Evolutionary conservation across 2,113 vertebrate species (phyloP).

Genomic region (Tylochromis polylepis): DNA sequence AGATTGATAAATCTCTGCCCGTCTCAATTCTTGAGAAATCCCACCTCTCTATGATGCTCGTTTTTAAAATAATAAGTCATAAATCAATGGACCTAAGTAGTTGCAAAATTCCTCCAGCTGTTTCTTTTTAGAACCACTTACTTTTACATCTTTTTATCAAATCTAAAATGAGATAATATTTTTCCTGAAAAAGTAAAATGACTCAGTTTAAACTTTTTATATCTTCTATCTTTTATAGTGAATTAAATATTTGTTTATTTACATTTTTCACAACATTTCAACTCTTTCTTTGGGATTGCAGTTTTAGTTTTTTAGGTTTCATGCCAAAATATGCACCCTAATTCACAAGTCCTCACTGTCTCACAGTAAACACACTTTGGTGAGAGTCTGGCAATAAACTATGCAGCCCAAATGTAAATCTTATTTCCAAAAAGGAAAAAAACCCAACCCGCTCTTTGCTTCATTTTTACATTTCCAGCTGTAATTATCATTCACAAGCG

Average conservation of each 20-base stretch:
- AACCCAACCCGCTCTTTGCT: fast-evolving
- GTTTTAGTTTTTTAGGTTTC: background rate
- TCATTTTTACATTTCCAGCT: fast-evolving
- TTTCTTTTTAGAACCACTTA: background rate
- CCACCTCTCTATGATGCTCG: fast-evolving
- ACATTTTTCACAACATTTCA: too few species aligned
- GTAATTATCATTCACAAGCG: background rate
- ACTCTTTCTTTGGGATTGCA: too few species aligned
- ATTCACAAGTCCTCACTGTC: fast-evolving
- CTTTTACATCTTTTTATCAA: background rate
- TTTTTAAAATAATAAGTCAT: background rate
- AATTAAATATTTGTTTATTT: fast-evolving
- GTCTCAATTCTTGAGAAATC: too few species aligned
- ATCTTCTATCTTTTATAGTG: background rate
- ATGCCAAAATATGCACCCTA: background rate
- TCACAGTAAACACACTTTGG: background rate
- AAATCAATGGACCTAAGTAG: fast-evolving
- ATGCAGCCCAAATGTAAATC: background rate
- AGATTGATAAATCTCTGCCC: background rate
- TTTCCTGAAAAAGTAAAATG: background rate
- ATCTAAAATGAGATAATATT: background rate
- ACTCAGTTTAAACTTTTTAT: background rate
- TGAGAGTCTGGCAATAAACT: too few species aligned
- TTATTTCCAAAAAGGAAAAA: background rate
- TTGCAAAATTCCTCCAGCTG: background rate